Evolutionary conservation across 2,113 vertebrate genomes (phyloP), one percentile per base, ranked within the genome.

Genomic region (Anarhynchus alexandrinus): DNA sequence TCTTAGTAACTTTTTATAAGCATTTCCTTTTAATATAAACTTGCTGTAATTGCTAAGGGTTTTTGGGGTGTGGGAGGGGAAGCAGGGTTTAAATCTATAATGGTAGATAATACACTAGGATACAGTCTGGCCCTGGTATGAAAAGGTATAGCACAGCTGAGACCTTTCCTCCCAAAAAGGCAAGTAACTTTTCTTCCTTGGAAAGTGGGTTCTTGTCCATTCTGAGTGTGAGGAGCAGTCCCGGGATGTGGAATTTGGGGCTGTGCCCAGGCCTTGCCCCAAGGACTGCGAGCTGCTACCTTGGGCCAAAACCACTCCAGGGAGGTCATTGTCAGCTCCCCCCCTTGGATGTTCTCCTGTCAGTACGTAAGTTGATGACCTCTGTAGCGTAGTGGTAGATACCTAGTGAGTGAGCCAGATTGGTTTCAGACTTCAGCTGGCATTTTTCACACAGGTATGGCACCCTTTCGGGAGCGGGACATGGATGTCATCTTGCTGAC

Each of bases 201-300:
- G 32, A 18, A 43, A 29, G 21, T 13, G 38, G 12, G 3, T 38
- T 22, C 57, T 36, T 43, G 23, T 16, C 62, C 22, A 0, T 30
- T 11, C 36, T 8, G 57, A 17, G 26, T 51, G 10, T 20, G 9
- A 14, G 57, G 82, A 90, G 0, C 2, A 1, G 57, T 8, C 30
- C 40, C 22, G 51, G 40, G 51, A 7, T 0, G 0, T 47, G 55
- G 55, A 30, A 14, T 43, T 49, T 1, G 1, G 78, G 43, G 54
- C 55, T 30, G 15, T 78, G 58, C 27, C 51, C 71, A 16, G 9
- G 51, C 38, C 1, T 21, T 26, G n/a, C 29, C 69, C 49, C 43
- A 7, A 2, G 12, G 5, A 2, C 58, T 15, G 36, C 2, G 58
- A 78, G n/a, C 59, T 55, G 59, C 80, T 67, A 58, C 45, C 45